phyloP scores from a whole-genome alignment of 2,797 vertebrate species.

The Adelosebastes latens region DNA sequence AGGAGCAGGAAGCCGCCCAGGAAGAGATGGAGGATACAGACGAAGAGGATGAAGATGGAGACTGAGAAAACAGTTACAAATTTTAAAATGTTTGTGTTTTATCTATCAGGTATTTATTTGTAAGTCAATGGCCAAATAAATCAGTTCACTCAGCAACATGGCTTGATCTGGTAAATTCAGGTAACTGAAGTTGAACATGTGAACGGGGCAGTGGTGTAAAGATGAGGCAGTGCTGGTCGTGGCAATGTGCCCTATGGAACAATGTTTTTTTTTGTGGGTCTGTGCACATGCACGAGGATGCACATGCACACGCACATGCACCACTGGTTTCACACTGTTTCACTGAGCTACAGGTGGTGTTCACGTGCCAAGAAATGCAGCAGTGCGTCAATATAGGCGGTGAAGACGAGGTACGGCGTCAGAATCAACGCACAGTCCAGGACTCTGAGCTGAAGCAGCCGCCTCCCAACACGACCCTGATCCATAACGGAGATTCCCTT shows the following conservation, averaged over 20 bases:
- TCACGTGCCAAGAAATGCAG: no score
- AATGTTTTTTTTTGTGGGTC: no score
- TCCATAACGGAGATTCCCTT: no score
- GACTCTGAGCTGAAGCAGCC: no score
- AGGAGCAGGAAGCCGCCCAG: conserved; percentile 73
- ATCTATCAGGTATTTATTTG: not conserved
- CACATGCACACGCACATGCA: no score
- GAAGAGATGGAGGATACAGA: conserved; percentile 83
- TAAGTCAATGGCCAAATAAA: conserved; percentile 14
- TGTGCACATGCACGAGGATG: no score
- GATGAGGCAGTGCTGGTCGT: not conserved
- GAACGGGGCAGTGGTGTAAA: not conserved
- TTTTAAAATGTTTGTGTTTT: not conserved
- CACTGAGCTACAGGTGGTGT: no score
- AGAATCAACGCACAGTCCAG: no score
- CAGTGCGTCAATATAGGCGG: no score
- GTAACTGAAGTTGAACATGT: not conserved
- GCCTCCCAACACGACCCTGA: no score
- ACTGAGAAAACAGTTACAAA: conserved; percentile 28
- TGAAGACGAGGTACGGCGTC: no score
- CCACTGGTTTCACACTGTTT: no score
- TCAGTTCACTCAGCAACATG: not conserved
- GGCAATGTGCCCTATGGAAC: not conserved
- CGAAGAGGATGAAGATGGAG: conserved; percentile 80
- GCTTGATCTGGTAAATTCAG: not conserved